Evolutionary conservation across 2,797 vertebrate species (phyloP).

Genomic region (Falco columbarius): DNA sequence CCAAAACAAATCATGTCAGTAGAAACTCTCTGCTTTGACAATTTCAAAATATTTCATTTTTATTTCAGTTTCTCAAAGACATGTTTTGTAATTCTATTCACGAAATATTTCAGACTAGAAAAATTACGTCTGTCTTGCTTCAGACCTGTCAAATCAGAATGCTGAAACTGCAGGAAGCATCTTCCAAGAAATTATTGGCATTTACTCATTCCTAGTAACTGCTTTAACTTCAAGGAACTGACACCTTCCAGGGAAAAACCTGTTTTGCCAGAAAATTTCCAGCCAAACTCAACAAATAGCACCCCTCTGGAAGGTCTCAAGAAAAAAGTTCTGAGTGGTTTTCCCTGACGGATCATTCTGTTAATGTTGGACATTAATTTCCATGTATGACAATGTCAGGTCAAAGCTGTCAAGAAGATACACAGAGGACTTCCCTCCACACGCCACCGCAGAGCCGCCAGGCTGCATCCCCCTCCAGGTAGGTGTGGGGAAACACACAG

Average conservation of each 20-base stretch:
- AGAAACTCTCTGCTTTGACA: background rate
- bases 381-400: background rate
- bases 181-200: background rate
- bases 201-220: background rate
- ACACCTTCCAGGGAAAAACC: background rate
- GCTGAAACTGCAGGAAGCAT: background rate
- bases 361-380: background rate
- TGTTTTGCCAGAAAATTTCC: background rate
- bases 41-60: background rate
- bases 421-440: background rate
- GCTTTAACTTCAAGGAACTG: background rate
- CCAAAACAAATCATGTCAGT: background rate
- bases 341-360: background rate
- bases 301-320: background rate
- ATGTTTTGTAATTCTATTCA: background rate
- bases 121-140: background rate
- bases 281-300: background rate
- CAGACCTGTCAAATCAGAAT: background rate
- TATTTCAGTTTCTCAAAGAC: background rate
- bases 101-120: background rate
- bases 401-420: background rate
- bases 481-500: background rate
- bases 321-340: background rate
- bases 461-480: background rate
- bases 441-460: accelerated